Evolutionary conservation across 1,140 invertebrate genomes (phyloP), one percentile per base, ranked within the genome.

Genomic region (Galleria mellonella): DNA sequence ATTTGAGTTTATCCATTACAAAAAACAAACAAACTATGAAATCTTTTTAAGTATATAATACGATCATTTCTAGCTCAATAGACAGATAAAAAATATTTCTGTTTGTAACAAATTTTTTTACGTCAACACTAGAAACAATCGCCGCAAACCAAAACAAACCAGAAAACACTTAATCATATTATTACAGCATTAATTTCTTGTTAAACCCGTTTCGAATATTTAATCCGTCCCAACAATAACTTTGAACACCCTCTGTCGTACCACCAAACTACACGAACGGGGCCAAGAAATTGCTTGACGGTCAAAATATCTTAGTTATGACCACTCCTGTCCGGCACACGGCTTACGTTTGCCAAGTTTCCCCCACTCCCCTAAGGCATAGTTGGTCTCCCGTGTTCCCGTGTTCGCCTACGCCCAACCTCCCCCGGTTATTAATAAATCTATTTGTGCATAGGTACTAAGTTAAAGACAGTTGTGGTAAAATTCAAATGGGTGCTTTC

Each of bases 301-400:
- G 76, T 79, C 81, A 82, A 84, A 82, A 84, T 77, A 84, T 84
- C 77, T 81, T 82, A 78, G 81, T 81, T 84, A 84, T 82, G 81
- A 75, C 81, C 75, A 71, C 62, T 78, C 59, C 75, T 84, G 81
- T 84, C 81, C 77, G 53, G 74, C 61, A 57, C 79, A 84, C 52
- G 66, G 76, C 73, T 81, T 77, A 83, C 72, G 73, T 78, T 79
- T 75, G 74, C 69, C 69, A 81, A 83, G 69, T 79, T 72, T 72
- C 30, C 52, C 59, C 51, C 62, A 45, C 52, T 40, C 63, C 75
- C 72, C 63, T 57, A 44, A 67, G 65, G 71, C 71, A 68, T 73
- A 71, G 60, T 71, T 67, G 41, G 46, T 51, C 48, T 32, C 43
- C 52, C 44, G 43, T 30, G 11, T 36, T 35, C 51, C 56, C 54